phyloP scores from a whole-genome alignment of 2,113 vertebrate genomes.

The Psammodynastes pulverulentus region DNA sequence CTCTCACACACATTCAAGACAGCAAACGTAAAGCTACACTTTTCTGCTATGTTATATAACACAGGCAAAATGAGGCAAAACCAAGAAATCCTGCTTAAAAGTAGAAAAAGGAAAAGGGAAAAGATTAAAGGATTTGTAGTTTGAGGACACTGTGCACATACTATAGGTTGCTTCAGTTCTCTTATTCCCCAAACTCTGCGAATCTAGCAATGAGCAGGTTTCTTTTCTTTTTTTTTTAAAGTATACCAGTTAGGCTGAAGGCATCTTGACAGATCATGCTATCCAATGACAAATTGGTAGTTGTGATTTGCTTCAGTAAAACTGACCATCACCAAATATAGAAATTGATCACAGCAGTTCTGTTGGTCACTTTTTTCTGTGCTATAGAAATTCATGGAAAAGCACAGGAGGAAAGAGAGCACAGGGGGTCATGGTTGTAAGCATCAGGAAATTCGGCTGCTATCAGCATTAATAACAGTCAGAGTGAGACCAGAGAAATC shows the following conservation, averaged over 20 bases:
- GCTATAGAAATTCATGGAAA: not conserved
- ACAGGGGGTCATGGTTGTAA: not conserved
- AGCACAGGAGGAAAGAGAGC: not conserved
- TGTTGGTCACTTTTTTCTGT: not conserved
- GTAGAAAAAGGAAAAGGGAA: not conserved
- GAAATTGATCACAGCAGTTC: not conserved
- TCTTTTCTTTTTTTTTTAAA: not conserved
- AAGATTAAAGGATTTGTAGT: not conserved
- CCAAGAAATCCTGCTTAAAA: not conserved
- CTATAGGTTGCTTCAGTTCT: not conserved
- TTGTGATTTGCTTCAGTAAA: not conserved
- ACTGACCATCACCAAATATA: not conserved
- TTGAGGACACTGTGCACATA: not conserved
- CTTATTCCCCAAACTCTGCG: not conserved
- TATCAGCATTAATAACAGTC: not conserved
- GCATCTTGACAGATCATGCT: not conserved
- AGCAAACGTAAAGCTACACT: not conserved
- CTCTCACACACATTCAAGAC: not conserved
- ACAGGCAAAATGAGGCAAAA: not conserved
- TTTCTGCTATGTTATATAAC: not conserved
- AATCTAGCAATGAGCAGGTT: not conserved
- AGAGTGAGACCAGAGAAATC: not conserved
- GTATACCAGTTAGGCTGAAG: not conserved
- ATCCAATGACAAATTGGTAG: not conserved
- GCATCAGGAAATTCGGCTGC: not conserved